phyloP scores from a whole-genome alignment of 2,888 invertebrate genomes.

The Branchipolynoe longqiensis region DNA sequence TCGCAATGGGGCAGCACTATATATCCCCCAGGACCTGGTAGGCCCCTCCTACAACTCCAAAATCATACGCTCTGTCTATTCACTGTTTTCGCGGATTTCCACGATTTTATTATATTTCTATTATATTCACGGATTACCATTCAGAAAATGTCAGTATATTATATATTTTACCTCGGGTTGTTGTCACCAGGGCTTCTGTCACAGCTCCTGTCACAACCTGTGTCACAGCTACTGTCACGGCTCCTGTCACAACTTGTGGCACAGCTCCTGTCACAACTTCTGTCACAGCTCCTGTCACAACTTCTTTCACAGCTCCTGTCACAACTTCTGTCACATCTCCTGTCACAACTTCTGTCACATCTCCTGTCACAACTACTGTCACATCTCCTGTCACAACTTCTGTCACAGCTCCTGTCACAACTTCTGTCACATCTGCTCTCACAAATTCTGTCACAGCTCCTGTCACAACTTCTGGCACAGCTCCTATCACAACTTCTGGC shows the following conservation, averaged over 20 bases:
- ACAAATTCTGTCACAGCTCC: too few relatives aligned
- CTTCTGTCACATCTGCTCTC: too few relatives aligned
- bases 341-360: neutral
- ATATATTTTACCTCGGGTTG: conserved; percentile 19
- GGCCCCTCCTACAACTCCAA: too few relatives aligned
- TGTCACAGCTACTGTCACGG: neutral
- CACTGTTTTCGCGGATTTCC: too few relatives aligned
- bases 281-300: neutral
- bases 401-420: neutral
- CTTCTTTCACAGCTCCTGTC: neutral
- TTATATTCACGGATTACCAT: neutral
- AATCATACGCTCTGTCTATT: too few relatives aligned
- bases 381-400: neutral
- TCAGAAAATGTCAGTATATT: neutral
- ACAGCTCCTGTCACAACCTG: neutral
- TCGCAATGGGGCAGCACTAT: too few relatives aligned
- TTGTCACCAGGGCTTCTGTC: neutral
- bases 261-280: neutral
- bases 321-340: neutral
- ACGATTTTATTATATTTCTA: too few relatives aligned
- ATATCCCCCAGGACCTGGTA: too few relatives aligned
- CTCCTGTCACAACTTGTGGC: neutral
- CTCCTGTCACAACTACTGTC: neutral
- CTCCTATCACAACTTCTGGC: too few relatives aligned
- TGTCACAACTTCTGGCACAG: too few relatives aligned